Conservation (phyloP, 1,140 invertebrate genomes). For the Hypsibius dujardini region DNA sequence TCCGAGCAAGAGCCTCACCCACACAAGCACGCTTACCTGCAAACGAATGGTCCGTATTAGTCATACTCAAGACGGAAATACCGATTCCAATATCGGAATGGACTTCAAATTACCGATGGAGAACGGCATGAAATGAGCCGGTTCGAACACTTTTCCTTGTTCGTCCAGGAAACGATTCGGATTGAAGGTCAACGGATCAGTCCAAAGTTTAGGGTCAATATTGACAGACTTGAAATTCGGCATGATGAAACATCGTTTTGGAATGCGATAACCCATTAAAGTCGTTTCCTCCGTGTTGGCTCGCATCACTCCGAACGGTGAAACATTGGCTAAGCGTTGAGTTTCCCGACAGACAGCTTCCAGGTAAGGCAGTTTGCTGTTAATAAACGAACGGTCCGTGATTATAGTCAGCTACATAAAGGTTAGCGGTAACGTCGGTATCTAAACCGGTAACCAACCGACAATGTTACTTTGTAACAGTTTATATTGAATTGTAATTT, state of each 20-base stretch:
- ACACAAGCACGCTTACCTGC: conserved; percentile 64
- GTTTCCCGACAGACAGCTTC: conserved; percentile 52
- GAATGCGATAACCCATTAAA: conserved; percentile 27
- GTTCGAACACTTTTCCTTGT: conserved; percentile 40
- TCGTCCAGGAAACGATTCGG: conserved; percentile 56
- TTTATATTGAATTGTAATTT: too few relatives aligned
- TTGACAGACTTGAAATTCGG: conserved; percentile 58
- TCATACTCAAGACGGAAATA: not conserved
- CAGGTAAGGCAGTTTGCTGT: conserved; percentile 32
- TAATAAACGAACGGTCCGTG: too few relatives aligned
- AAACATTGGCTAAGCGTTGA: conserved; percentile 35
- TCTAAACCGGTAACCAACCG: too few relatives aligned
- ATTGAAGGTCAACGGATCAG: conserved; percentile 50
- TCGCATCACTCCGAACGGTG: conserved; percentile 31
- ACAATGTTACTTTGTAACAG: too few relatives aligned
- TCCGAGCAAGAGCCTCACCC: conserved; percentile 61
- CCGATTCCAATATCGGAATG: conserved; percentile 14
- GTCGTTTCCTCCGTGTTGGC: conserved; percentile 29
- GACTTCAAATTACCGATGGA: conserved; percentile 23
- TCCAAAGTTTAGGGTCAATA: conserved; percentile 49
- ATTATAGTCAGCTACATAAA: too few relatives aligned
- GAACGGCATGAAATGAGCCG: conserved; percentile 37
- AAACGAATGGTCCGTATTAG: conserved; percentile 24
- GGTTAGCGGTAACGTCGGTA: too few relatives aligned
- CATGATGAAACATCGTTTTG: conserved; percentile 44